Evolutionary conservation across 2,797 vertebrate species (phyloP).

Genomic region (Allobates femoralis): DNA sequence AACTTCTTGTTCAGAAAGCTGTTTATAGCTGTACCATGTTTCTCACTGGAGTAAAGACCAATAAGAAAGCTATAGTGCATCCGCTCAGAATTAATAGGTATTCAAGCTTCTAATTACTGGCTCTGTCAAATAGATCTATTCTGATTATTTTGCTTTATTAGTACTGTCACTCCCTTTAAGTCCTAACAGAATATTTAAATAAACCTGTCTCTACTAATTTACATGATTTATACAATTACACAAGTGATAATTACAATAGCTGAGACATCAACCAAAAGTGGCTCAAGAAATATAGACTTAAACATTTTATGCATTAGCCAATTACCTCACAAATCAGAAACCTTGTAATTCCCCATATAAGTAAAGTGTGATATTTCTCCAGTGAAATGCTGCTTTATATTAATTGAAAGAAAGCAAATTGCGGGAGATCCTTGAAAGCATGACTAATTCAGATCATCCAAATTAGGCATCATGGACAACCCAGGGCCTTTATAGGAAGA

Average conservation of each 20-base stretch:
- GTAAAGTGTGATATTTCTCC: constrained; percentile 14
- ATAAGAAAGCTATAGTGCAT: constrained; percentile 56
- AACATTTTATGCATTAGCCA: constrained; percentile 46
- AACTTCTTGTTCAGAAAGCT: constrained; percentile 2
- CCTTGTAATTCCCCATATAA: not conserved
- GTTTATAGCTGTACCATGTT: constrained; percentile 33
- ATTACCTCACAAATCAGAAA: constrained; percentile 46
- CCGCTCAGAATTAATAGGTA: constrained; percentile 68
- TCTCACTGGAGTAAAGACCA: constrained; percentile 51
- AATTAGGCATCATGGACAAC: not conserved
- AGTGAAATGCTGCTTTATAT: not conserved
- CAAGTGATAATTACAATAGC: constrained; percentile 69
- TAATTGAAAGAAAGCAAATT: constrained; percentile 14
- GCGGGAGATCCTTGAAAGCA: not conserved
- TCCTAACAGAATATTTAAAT: constrained; percentile 71
- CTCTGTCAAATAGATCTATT: constrained; percentile 72
- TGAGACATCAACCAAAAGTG: constrained; percentile 62
- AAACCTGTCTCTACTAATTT: constrained; percentile 72
- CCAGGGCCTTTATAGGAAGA: not conserved
- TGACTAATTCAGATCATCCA: not conserved
- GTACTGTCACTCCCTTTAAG: constrained; percentile 69
- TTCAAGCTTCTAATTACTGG: constrained; percentile 71
- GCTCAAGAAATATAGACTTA: constrained; percentile 42
- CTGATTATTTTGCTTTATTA: constrained; percentile 73
- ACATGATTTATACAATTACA: constrained; percentile 67